Conservation (phyloP, 1,140 invertebrate genomes). For the Batillaria attramentaria region DNA sequence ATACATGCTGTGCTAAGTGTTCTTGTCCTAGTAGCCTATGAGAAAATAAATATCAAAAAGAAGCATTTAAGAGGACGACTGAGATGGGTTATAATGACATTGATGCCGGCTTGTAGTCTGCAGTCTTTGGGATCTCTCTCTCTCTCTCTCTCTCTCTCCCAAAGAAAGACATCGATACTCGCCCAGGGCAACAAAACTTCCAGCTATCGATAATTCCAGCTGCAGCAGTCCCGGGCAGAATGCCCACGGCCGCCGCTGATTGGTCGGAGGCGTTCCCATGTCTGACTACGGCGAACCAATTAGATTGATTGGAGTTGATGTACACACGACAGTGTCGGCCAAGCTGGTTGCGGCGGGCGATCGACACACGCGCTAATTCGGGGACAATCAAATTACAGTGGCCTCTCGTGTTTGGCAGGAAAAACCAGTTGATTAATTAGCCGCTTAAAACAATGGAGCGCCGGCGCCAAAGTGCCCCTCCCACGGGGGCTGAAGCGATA, state of each 20-base stretch:
- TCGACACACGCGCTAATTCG: constrained; percentile 21
- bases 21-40: too few relatives aligned
- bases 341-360: constrained; percentile 6
- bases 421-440: constrained; percentile 32
- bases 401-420: constrained; percentile 19
- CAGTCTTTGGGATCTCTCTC: too few relatives aligned
- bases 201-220: background rate
- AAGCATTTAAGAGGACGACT: too few relatives aligned
- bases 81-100: too few relatives aligned
- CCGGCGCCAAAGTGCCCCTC: constrained; percentile 15
- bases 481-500: background rate
- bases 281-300: constrained; percentile 6
- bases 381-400: constrained; percentile 30
- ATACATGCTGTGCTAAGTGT: too few relatives aligned
- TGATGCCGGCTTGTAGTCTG: too few relatives aligned
- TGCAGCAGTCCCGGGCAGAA: background rate
- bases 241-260: constrained; percentile 10
- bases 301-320: constrained; percentile 31
- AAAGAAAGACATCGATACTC: constrained; percentile 4
- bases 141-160: background rate
- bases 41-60: too few relatives aligned
- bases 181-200: background rate
- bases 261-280: constrained; percentile 4
- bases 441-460: constrained; percentile 30
- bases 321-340: background rate